A percentile compares a stretch with the other conserved stretches of the same genome.
Conservation (phyloP, 2,113 vertebrate species). For the Mastomys coucha region DNA sequence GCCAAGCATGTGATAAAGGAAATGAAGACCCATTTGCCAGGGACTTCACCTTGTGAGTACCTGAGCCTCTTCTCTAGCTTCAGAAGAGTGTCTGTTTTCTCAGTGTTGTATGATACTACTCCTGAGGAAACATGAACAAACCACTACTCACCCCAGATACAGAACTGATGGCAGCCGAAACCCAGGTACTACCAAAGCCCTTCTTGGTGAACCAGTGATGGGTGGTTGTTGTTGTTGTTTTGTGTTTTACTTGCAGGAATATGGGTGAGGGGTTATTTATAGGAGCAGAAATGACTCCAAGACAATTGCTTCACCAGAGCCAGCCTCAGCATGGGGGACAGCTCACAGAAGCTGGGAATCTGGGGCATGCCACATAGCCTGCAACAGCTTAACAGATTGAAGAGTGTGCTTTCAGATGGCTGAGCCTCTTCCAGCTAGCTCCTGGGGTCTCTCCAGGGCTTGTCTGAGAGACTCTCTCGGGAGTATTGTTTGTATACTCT, state of each 20-base stretch:
- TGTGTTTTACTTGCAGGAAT: not conserved
- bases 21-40: too few relatives aligned
- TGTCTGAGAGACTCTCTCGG: not conserved
- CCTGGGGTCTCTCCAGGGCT: not conserved
- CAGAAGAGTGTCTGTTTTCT: not conserved
- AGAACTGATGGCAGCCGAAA: not conserved
- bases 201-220: too few relatives aligned
- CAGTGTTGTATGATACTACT: not conserved
- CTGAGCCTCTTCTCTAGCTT: not conserved
- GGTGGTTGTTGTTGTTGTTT: not conserved
- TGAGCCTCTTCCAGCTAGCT: not conserved
- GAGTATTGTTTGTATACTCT: not conserved
- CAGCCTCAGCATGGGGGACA: not conserved
- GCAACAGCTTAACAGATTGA: not conserved
- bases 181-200: not conserved
- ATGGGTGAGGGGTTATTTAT: not conserved
- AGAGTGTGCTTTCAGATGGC: not conserved
- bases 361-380: not conserved
- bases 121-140: too few relatives aligned
- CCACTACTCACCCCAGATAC: not conserved
- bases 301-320: not conserved
- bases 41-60: accelerated
- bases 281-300: not conserved
- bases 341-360: not conserved
- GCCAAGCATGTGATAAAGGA: not conserved